Evolutionary conservation across 2,113 vertebrate genomes (phyloP).

Genomic region (Mirza zaza): DNA sequence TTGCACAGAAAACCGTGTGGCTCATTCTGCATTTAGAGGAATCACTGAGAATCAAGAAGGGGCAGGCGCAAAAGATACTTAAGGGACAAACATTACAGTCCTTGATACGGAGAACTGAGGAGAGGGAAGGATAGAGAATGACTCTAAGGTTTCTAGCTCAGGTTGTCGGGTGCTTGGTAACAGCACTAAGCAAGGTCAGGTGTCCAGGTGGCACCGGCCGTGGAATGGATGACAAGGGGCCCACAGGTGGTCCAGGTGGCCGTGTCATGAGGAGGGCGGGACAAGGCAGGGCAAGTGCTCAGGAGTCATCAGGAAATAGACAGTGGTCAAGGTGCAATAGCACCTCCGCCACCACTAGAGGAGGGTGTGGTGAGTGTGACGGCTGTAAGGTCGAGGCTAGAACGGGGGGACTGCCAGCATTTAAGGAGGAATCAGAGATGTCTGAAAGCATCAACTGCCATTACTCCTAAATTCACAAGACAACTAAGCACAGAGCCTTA

Average conservation of each 20-base stretch:
- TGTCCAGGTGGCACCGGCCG: not conserved
- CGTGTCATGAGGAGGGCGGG: no score
- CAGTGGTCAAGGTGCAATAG: not conserved
- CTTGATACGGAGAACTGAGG: not conserved
- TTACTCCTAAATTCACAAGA: not conserved
- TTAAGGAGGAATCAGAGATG: not conserved
- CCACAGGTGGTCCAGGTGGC: not conserved
- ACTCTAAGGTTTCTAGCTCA: not conserved
- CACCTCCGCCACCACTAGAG: not conserved
- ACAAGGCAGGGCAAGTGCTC: not conserved
- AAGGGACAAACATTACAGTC: not conserved
- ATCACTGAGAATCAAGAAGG: not conserved
- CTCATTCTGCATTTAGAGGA: not conserved
- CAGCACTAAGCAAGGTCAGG: not conserved
- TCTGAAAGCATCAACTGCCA: not conserved
- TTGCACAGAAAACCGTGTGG: not conserved
- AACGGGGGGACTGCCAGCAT: not conserved
- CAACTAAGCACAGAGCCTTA: not conserved
- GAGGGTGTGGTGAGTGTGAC: not conserved
- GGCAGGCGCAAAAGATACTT: not conserved
- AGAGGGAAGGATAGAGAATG: not conserved
- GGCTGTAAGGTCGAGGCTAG: not conserved
- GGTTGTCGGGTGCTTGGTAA: not conserved
- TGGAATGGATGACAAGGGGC: no score
- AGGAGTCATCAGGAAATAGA: not conserved